phyloP scores from a whole-genome alignment of 2,888 invertebrate species.

The Tribolium freemani region DNA sequence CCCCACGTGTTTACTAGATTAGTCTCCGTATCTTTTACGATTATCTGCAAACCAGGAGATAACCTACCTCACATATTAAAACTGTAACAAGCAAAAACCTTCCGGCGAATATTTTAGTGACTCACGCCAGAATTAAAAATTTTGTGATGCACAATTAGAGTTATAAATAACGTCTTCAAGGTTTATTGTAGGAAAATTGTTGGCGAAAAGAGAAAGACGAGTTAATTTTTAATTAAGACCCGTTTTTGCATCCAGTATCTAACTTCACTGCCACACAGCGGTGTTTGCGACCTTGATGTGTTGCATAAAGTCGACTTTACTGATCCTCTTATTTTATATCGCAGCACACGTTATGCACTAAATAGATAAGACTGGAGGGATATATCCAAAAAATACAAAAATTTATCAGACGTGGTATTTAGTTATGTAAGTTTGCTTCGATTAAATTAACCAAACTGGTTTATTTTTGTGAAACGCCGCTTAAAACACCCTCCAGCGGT shows the following conservation, averaged over 20 bases:
- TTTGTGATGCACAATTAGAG: too few species aligned
- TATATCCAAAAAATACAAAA: constrained; percentile 6
- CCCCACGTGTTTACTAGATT: not conserved
- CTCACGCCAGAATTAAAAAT: too few species aligned
- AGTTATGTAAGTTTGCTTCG: not conserved
- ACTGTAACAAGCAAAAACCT: not conserved
- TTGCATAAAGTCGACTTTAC: constrained; percentile 8
- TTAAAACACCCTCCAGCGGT: not conserved
- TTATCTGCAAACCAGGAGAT: not conserved
- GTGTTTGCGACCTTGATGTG: constrained; percentile 13
- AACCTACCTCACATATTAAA: not conserved
- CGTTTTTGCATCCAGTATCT: not conserved
- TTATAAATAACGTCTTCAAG: not conserved
- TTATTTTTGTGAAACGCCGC: not conserved
- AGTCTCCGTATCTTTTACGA: not conserved
- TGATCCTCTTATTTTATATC: not conserved
- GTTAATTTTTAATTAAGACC: not conserved
- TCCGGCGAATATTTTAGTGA: too few species aligned
- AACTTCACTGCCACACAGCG: not conserved
- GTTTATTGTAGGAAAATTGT: not conserved
- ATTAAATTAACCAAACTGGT: not conserved
- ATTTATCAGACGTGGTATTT: not conserved
- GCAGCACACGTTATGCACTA: constrained; percentile 17
- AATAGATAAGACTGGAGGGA: constrained; percentile 1
- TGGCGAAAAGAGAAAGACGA: not conserved